Evolutionary conservation across 2,113 vertebrate species (phyloP).

Genomic region (Ctenodactylus gundi): DNA sequence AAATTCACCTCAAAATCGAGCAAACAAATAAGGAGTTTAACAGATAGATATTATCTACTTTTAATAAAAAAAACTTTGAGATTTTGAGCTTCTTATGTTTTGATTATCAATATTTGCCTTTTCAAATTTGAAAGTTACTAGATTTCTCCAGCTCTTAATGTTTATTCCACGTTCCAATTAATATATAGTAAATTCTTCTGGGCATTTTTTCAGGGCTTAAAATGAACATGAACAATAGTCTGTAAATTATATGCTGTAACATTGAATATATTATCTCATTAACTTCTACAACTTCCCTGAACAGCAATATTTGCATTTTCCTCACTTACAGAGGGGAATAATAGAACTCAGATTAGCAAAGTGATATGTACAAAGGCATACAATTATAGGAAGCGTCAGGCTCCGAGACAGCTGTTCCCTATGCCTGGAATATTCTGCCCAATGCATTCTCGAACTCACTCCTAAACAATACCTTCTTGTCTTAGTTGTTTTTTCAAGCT

Average conservation of each 20-base stretch:
- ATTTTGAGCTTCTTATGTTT: background rate
- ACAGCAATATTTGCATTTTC: background rate
- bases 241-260: background rate
- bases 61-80: background rate
- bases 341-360: background rate
- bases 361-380: background rate
- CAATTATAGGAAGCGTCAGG: background rate
- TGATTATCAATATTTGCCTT: background rate
- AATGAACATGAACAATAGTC: background rate
- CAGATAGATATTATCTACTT: background rate
- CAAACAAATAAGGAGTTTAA: background rate
- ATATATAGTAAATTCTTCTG: background rate
- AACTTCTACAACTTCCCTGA: background rate
- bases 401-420: background rate
- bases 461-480: too few species aligned
- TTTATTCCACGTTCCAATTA: background rate
- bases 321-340: background rate
- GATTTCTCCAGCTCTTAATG: background rate
- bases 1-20: background rate
- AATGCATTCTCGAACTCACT: background rate
- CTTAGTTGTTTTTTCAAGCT: too few species aligned
- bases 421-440: background rate
- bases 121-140: background rate
- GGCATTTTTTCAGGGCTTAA: constrained; percentile 20
- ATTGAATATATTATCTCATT: background rate